Evolutionary conservation across 1,140 invertebrate species (phyloP).

Genomic region (Nymphalis io): DNA sequence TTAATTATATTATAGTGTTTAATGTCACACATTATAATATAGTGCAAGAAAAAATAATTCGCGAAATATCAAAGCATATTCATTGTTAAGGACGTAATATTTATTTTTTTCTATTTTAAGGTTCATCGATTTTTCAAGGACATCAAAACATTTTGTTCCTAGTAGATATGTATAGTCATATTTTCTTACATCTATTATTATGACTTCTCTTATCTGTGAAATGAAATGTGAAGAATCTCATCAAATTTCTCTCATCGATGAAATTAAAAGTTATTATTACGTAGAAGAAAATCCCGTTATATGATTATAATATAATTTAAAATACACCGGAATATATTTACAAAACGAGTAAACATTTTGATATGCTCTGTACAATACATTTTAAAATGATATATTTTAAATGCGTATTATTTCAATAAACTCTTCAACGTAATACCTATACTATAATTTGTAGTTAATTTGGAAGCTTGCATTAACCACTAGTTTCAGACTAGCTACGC

Average conservation of each 20-base stretch:
- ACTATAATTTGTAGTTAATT: slow-evolving; percentile 34
- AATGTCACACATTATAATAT: slow-evolving; percentile 9
- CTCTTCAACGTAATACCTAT: slow-evolving; percentile 19
- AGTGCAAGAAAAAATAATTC: slow-evolving; percentile 14
- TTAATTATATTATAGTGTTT: slow-evolving; percentile 43
- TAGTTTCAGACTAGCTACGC: slow-evolving; percentile 57
- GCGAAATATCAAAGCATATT: slow-evolving; percentile 5
- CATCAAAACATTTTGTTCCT: slow-evolving; percentile 3
- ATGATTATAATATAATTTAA: slow-evolving; percentile 2
- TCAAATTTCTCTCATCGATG: neutral
- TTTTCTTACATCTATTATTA: slow-evolving; percentile 15
- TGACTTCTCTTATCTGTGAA: neutral
- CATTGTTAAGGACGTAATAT: neutral
- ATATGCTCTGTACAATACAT: slow-evolving; percentile 73
- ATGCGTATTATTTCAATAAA: slow-evolving; percentile 36
- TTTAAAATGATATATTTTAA: slow-evolving; percentile 46
- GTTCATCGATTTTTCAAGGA: slow-evolving; percentile 1
- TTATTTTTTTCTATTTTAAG: neutral
- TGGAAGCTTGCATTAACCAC: slow-evolving; percentile 46
- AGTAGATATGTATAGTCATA: slow-evolving; percentile 23
- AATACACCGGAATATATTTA: slow-evolving; percentile 60
- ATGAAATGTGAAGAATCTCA: neutral
- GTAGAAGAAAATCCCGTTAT: neutral
- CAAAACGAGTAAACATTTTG: slow-evolving; percentile 65
- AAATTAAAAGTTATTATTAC: neutral